phyloP scores from a whole-genome alignment of 1,140 invertebrate genomes.

The Hypsibius dujardini region DNA sequence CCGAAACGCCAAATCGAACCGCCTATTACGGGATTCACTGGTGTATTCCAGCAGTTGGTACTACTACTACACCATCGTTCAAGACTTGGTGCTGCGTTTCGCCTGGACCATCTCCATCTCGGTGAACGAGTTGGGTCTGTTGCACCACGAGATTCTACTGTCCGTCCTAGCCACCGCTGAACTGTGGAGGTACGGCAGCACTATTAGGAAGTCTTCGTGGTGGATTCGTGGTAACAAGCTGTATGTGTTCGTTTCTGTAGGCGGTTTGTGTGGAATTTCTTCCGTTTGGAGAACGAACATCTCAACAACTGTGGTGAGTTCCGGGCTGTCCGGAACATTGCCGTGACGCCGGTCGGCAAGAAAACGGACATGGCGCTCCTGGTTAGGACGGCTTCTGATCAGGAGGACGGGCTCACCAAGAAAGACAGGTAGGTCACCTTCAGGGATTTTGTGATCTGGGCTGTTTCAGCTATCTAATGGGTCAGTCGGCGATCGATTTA shows the following conservation, averaged over 20 bases:
- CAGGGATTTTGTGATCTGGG: background rate
- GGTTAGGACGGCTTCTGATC: background rate
- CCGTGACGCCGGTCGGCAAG: slow-evolving; percentile 70
- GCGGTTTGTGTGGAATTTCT: slow-evolving; percentile 98
- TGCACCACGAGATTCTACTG: slow-evolving; percentile 65
- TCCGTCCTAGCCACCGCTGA: slow-evolving; percentile 76
- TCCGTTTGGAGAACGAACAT: slow-evolving; percentile 97
- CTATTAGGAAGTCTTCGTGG: slow-evolving; percentile 12
- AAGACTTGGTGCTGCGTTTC: slow-evolving; percentile 82
- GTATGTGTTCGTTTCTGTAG: slow-evolving; percentile 35
- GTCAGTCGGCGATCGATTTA: background rate
- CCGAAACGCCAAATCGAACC: slow-evolving; percentile 40
- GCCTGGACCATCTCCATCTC: slow-evolving; percentile 73
- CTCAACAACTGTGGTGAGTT: slow-evolving; percentile 99
- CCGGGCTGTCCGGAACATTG: slow-evolving; percentile 90
- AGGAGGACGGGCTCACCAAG: background rate
- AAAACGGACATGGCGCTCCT: background rate
- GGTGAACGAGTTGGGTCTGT: slow-evolving; percentile 58
- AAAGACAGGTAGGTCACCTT: slow-evolving; percentile 7
- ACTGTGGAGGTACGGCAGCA: slow-evolving; percentile 55
- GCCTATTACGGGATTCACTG: slow-evolving; percentile 38
- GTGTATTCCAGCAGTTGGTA: slow-evolving; percentile 38
- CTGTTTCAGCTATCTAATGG: background rate
- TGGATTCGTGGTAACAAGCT: no score
- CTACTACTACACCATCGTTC: slow-evolving; percentile 91